Conservation (phyloP, 2,797 vertebrate species). For the Oceanodroma leucorhoa region DNA sequence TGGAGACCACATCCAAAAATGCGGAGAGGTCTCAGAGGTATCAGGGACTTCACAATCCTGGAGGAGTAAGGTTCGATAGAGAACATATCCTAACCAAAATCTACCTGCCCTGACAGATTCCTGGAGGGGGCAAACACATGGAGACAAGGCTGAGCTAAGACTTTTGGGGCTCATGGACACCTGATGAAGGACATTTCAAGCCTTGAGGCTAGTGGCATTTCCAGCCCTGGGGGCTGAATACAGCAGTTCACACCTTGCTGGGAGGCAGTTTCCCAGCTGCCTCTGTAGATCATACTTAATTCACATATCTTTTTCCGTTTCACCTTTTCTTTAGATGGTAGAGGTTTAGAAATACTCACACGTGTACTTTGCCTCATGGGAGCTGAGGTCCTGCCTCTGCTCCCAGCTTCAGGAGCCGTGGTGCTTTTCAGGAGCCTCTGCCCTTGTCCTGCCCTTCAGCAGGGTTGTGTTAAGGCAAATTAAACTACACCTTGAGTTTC, state of each 20-base stretch:
- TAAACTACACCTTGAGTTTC: background rate
- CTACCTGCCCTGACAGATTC: background rate
- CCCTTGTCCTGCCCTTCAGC: background rate
- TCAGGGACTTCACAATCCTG: background rate
- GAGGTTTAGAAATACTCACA: background rate
- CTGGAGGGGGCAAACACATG: background rate
- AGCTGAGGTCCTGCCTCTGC: background rate
- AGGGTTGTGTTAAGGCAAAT: background rate
- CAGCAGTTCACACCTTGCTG: background rate
- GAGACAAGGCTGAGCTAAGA: background rate
- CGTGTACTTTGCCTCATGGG: fast-evolving
- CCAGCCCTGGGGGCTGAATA: background rate
- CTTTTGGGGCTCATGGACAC: background rate
- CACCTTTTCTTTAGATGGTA: background rate
- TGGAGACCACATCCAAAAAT: background rate
- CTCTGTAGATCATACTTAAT: background rate
- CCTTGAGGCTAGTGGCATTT: background rate
- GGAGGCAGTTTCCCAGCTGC: background rate
- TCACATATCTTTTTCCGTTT: background rate
- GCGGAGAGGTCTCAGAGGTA: background rate
- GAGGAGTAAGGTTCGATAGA: background rate
- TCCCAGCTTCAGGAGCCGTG: background rate
- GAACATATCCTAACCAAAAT: background rate
- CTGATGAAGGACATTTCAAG: background rate
- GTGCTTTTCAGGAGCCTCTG: background rate